Evolutionary conservation across 1,140 invertebrate species (phyloP), one percentile per base, ranked within the genome.

Genomic region (Octopus sinensis): DNA sequence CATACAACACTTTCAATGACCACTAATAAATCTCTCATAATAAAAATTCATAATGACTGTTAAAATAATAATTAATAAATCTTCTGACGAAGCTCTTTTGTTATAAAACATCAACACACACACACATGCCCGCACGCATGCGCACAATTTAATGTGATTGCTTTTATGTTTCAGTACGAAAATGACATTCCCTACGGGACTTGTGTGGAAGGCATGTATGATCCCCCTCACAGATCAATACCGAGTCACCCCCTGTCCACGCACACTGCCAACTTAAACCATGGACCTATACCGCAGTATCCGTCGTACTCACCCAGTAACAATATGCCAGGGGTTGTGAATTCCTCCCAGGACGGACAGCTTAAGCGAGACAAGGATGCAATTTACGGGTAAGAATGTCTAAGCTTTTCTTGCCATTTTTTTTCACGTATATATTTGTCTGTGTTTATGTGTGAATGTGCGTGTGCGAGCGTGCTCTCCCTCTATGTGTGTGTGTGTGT

Each of bases 281-380:
- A 87, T 83, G 81, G 80, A 7, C 81, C 86, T 56, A 85, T 85
- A 80, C 88, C 88, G 81, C 88, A 89, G 52, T 89, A 88, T 82
- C 87, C 87, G 30, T 86, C 88, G 9, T 87, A 86, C 83, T 86
- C 88, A 52, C 82, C 87, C 12, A 83, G 84, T 68, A 86, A 84
- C 82, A 85, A 84, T 75, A 88, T 89, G 87, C 83, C 89, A 54
- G 85, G 86, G 53, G 88, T 89, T 54, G 88, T 88, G 84, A 82
- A 83, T 68, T 85, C 87, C 10, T 84, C 88, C 68, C 89, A 88
- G 79, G 89, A 90, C 80, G 87, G 86, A 82, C 90, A 90, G 84
- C 85, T 90, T 81, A 98, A 98, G 93, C 93, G 97, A 88, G 97
- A 98, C 93, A 98, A 98, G 93, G 97, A 98, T 93, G 96, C 97